phyloP scores from a whole-genome alignment of 1,140 invertebrate genomes.

The Hydropsyche tenuis region DNA sequence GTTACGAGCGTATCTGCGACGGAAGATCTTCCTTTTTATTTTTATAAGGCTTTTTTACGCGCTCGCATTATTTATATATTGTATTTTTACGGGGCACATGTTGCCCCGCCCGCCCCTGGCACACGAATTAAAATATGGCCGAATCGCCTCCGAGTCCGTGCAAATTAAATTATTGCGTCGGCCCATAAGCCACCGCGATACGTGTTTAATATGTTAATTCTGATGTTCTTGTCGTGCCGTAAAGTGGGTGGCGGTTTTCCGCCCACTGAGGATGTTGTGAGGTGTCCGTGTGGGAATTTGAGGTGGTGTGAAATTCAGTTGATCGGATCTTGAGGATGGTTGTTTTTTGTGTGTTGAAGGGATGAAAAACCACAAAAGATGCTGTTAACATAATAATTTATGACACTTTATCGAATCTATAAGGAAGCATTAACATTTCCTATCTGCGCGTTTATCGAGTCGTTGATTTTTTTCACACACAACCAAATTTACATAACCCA shows the following conservation, averaged over 20 bases:
- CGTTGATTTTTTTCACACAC: constrained; percentile 13
- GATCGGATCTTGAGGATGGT: background rate
- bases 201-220: no score
- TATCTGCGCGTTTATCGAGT: constrained; percentile 20
- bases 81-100: constrained; percentile 7
- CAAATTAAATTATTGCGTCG: background rate
- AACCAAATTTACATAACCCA: constrained; percentile 24
- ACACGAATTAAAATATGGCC: no score
- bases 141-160: no score
- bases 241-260: no score
- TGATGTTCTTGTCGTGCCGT: no score
- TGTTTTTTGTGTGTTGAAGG: background rate
- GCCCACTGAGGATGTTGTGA: no score
- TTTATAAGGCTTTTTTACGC: constrained; percentile 11
- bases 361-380: constrained; percentile 16
- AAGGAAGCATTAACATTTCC: constrained; percentile 32
- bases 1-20: constrained; percentile 11
- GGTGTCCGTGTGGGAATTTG: no score
- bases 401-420: constrained; percentile 31
- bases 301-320: background rate
- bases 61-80: background rate
- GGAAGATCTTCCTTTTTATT: constrained; percentile 16
- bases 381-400: constrained; percentile 29
- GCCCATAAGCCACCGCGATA: background rate
- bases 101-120: background rate